Evolutionary conservation across 2,113 vertebrate genomes (phyloP).

Genomic region (Brachyhypopomus gauderio): DNA sequence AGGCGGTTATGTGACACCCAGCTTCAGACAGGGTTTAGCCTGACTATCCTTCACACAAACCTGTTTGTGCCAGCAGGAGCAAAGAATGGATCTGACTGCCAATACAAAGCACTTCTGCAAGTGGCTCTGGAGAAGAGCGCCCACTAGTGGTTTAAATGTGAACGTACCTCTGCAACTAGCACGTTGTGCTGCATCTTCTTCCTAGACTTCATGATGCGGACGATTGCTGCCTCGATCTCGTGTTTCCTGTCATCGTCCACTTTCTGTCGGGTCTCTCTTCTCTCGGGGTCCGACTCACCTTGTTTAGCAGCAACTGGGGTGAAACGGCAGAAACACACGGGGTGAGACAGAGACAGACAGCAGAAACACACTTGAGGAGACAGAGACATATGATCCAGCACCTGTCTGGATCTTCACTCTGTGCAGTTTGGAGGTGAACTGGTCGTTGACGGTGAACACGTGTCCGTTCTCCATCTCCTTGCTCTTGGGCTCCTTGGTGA

Average conservation of each 20-base stretch:
- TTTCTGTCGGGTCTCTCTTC: conserved; percentile 98
- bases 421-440: conserved; percentile 99
- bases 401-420: conserved; percentile 99
- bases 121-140: too few relatives aligned
- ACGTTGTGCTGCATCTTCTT: conserved; percentile 99
- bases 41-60: too few relatives aligned
- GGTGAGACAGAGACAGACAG: not conserved
- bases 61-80: too few relatives aligned
- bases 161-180: conserved; percentile 94
- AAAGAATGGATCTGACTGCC: too few relatives aligned
- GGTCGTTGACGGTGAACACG: conserved; percentile 98
- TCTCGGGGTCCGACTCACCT: conserved; percentile 97
- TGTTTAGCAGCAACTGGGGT: conserved; percentile 96
- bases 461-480: conserved; percentile 99
- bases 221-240: conserved; percentile 98
- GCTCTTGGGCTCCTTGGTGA: conserved; percentile 97
- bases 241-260: conserved; percentile 99
- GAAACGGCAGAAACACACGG: not conserved
- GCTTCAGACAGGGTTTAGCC: too few relatives aligned
- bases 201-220: conserved; percentile 99
- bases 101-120: not conserved
- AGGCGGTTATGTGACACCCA: not conserved
- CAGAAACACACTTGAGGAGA: not conserved
- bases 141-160: too few relatives aligned
- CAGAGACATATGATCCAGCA: conserved; percentile 60